phyloP scores from a whole-genome alignment of 2,797 vertebrate genomes.

The Chaetophractus vellerosus region DNA sequence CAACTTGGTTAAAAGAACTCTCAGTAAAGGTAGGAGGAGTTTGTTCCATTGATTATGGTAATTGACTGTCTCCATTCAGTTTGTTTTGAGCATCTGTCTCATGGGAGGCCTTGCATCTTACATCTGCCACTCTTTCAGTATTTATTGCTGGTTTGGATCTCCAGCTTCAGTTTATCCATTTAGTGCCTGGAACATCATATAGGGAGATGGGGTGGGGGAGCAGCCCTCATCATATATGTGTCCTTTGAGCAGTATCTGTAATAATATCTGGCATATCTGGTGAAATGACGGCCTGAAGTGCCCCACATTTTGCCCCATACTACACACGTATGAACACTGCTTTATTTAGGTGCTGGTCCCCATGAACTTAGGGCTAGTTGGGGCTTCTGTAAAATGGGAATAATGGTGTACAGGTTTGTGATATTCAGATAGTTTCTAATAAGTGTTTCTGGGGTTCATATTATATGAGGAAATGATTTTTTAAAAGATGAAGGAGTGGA shows the following conservation, averaged over 20 bases:
- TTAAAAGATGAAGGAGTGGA: not conserved
- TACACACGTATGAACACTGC: not conserved
- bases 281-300: not conserved
- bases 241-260: not conserved
- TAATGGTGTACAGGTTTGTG: not conserved
- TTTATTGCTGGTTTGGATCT: not conserved
- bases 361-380: not conserved
- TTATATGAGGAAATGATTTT: not conserved
- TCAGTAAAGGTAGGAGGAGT: constrained; percentile 13
- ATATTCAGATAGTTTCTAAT: not conserved
- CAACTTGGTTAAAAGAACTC: not conserved
- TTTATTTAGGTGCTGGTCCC: not conserved
- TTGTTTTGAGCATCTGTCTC: not conserved
- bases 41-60: not conserved
- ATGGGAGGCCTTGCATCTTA: not conserved
- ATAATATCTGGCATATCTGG: not conserved
- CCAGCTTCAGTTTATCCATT: not conserved
- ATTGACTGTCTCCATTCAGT: not conserved
- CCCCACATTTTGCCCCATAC: not conserved
- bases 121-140: not conserved
- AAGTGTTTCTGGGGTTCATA: constrained; percentile 10
- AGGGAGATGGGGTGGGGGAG: not conserved
- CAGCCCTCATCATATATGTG: not conserved
- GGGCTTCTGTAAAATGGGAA: not conserved
- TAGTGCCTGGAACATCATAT: not conserved